These are phyloP conservation scores for Anagyrus pseudococci DNA, from an alignment of 2,888 invertebrate species.

Conservation along the genomic window DNA sequence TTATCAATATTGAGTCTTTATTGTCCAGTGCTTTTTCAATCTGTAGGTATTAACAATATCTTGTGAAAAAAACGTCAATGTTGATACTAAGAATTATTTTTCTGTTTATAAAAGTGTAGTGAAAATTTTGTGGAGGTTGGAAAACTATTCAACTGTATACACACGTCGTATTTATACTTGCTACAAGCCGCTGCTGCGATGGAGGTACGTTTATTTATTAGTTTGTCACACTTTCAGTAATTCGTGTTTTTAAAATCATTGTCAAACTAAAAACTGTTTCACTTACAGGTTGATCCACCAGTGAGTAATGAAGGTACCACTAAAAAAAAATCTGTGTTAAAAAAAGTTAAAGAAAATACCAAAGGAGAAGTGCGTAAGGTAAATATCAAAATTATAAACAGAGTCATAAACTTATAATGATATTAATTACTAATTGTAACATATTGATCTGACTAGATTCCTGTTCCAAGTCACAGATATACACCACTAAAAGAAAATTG, in stretches of 20 bases:
- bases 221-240: background rate
- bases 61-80: too few relatives aligned
- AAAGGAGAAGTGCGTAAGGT: constrained; percentile 54
- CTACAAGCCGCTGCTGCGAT: constrained; percentile 32
- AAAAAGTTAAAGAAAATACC: constrained; percentile 48
- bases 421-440: background rate
- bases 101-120: too few relatives aligned
- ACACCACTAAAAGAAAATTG: constrained; percentile 95
- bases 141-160: too few relatives aligned
- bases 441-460: constrained; percentile 61
- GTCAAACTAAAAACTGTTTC: background rate
- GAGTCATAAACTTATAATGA: background rate
- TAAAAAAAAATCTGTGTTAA: constrained; percentile 57
- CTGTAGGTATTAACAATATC: too few relatives aligned
- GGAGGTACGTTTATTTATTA: constrained; percentile 41
- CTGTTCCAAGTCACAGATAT: constrained; percentile 94
- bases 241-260: background rate
- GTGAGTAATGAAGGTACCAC: constrained; percentile 69
- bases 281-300: constrained; percentile 63
- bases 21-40: too few relatives aligned
- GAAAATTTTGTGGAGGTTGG: too few relatives aligned
- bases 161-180: too few relatives aligned
- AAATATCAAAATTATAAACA: constrained; percentile 14
- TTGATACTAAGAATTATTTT: too few relatives aligned
- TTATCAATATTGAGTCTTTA: too few relatives aligned